These are phyloP conservation scores for Phalacrocorax brasilianus DNA, from an alignment of 2,113 vertebrate genomes.

Conservation along the genomic window DNA sequence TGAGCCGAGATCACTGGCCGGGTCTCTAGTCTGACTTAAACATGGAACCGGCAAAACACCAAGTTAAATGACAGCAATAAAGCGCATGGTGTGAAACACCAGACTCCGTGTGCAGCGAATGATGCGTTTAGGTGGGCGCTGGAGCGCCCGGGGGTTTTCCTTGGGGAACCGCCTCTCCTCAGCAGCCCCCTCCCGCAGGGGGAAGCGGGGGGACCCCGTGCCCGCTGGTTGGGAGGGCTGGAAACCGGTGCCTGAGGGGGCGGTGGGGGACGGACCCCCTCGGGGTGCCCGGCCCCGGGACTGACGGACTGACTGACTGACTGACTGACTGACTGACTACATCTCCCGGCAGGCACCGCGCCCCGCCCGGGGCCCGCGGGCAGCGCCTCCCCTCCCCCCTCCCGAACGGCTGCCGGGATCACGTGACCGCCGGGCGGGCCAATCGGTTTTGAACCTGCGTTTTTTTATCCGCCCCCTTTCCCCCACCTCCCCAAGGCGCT, in stretches of 20 bases:
- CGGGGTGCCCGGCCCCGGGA: too few relatives aligned
- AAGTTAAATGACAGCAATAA: neutral
- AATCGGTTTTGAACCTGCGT: constrained; percentile 74
- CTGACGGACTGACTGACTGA: too few relatives aligned
- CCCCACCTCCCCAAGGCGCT: constrained; percentile 68
- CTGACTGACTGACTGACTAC: neutral
- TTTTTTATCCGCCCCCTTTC: constrained; percentile 48
- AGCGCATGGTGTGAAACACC: rapidly evolving
- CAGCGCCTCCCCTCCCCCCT: neutral
- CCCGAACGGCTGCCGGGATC: constrained; percentile 56
- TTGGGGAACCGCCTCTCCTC: neutral
- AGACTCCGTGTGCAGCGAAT: rapidly evolving
- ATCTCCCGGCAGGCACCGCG: constrained; percentile 60
- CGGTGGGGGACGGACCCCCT: too few relatives aligned
- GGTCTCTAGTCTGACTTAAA: rapidly evolving
- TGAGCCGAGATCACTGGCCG: rapidly evolving
- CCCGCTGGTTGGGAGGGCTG: too few relatives aligned
- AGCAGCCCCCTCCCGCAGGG: too few relatives aligned
- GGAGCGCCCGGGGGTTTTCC: neutral
- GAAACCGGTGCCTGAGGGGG: too few relatives aligned
- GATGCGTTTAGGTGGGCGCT: rapidly evolving
- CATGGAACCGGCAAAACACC: rapidly evolving
- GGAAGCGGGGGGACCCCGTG: too few relatives aligned
- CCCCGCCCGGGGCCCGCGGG: neutral
- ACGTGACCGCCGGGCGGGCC: constrained; percentile 67